phyloP scores from a whole-genome alignment of 2,797 vertebrate species.

The Lutjanus argentimaculatus region DNA sequence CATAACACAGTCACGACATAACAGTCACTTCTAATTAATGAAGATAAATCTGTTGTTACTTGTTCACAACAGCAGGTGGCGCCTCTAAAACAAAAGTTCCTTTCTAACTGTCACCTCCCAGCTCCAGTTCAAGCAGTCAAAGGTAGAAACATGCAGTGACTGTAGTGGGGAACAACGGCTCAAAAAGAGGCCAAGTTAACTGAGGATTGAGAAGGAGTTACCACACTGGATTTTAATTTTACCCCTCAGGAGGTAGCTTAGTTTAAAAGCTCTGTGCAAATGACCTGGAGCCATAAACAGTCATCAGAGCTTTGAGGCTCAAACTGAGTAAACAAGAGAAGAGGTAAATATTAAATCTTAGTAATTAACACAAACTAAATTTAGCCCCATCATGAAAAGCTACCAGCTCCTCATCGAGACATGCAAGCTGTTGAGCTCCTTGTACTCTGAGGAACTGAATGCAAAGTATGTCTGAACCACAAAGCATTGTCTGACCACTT shows the following conservation, averaged over 20 bases:
- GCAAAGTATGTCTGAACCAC: background rate
- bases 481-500: background rate
- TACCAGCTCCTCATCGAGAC: background rate
- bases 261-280: conserved; percentile 8
- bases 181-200: conserved; percentile 19
- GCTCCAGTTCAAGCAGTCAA: conserved; percentile 4
- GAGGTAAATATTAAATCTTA: conserved; percentile 2
- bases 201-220: background rate
- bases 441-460: background rate
- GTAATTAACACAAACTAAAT: conserved; percentile 1
- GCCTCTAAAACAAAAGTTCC: conserved; percentile 1
- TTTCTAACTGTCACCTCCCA: conserved; percentile 2
- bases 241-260: background rate
- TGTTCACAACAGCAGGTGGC: conserved; percentile 50
- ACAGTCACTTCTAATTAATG: background rate
- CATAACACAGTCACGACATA: no score
- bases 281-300: conserved; percentile 3
- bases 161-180: background rate
- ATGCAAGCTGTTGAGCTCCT: background rate
- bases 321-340: conserved; percentile 1
- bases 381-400: background rate
- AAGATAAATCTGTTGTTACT: background rate
- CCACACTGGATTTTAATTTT: conserved; percentile 22
- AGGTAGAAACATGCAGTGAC: background rate
- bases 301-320: conserved; percentile 6